A percentile compares a stretch with the other conserved stretches of the same genome.
Conservation (phyloP, 2,888 invertebrate genomes). For the Cephus nigrinus region DNA sequence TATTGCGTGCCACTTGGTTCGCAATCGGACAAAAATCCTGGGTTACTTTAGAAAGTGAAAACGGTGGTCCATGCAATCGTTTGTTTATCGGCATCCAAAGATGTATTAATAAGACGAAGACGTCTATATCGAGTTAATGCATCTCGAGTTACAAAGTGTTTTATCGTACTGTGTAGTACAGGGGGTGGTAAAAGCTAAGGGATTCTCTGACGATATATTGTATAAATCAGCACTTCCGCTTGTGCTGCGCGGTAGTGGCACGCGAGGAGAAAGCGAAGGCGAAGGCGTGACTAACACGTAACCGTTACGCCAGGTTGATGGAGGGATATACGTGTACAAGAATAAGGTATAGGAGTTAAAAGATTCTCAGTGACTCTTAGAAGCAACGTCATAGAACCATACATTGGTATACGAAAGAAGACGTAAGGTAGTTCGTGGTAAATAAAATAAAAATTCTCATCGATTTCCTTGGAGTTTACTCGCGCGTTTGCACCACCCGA, state of each 20-base stretch:
- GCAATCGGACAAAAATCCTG: neutral
- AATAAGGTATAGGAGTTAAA: neutral
- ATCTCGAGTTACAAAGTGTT: neutral
- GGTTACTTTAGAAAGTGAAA: neutral
- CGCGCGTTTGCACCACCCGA: no score
- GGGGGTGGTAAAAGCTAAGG: neutral
- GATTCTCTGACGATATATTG: neutral
- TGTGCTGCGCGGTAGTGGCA: conserved; percentile 27
- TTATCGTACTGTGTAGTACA: neutral
- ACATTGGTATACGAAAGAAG: neutral
- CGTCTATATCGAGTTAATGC: no score
- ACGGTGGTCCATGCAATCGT: neutral
- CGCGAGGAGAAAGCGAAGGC: conserved; percentile 48
- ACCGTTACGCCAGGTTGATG: neutral
- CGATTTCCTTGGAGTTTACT: neutral
- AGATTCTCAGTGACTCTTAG: neutral
- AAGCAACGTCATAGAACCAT: neutral
- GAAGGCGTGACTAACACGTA: conserved; percentile 16
- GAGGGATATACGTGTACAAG: conserved; percentile 2
- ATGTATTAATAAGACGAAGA: no score
- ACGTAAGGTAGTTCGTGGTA: neutral
- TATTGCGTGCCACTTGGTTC: neutral
- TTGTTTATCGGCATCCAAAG: no score
- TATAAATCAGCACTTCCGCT: conserved; percentile 32
- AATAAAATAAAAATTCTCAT: neutral